These are phyloP conservation scores for Heliconius charithonia DNA, from an alignment of 2,888 invertebrate species.

Conservation along the genomic window DNA sequence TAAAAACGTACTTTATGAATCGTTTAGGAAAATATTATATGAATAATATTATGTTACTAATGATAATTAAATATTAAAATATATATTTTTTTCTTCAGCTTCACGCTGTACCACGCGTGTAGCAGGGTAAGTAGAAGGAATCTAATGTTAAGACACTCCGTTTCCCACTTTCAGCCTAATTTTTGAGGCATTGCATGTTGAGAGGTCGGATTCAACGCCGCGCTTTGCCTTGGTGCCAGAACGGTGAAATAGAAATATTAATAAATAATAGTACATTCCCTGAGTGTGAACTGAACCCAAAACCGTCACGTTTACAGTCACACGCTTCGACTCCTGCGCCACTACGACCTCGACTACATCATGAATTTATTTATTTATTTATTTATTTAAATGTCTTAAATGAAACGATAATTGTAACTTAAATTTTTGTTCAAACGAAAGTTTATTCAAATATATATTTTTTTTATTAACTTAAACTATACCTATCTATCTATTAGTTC, in stretches of 20 bases:
- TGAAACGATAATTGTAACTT: too few species aligned
- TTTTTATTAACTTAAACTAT: too few species aligned
- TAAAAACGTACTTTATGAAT: constrained; percentile 1
- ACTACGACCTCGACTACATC: too few species aligned
- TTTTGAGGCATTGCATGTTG: not conserved
- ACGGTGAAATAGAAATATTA: not conserved
- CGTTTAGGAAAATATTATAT: constrained; percentile 6
- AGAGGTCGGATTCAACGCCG: not conserved
- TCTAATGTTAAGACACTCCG: not conserved
- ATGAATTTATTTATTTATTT: too few species aligned
- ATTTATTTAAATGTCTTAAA: too few species aligned
- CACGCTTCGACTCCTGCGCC: too few species aligned
- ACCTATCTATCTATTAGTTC: too few species aligned
- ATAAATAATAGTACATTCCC: not conserved
- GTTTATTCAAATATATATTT: too few species aligned
- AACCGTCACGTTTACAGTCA: too few species aligned
- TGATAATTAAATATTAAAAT: not conserved
- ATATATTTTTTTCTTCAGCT: not conserved
- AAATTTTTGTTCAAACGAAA: too few species aligned
- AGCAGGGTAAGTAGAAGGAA: not conserved
- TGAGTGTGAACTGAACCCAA: too few species aligned
- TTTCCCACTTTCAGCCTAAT: not conserved
- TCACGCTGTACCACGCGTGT: not conserved
- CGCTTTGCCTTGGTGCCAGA: too few species aligned
- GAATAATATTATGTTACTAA: not conserved